Evolutionary conservation across 2,113 vertebrate species (phyloP), one percentile per base, ranked within the genome.

Genomic region (Otolemur garnettii): DNA sequence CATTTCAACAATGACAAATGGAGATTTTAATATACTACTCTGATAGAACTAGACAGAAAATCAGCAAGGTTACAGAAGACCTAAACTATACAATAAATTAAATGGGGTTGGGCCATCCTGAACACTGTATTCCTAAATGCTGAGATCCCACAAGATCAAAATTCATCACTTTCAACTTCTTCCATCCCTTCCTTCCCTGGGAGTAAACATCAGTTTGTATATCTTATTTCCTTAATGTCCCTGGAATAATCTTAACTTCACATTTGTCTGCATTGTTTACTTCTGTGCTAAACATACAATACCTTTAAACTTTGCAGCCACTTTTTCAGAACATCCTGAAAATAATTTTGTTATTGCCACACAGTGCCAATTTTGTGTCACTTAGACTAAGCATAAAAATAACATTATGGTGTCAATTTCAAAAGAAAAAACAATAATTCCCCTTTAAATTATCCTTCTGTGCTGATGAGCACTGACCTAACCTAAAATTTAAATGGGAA

Each of bases 401-500:
- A 97, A 90, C 55, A 69, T 14, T 12, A 50, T 15, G 74, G 87
- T 55, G 60, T 72, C 69, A 88, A 89, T 91, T 96, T 95, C 72
- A 89, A 93, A 93, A 92, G 84, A 82, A 97, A 95, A 94, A 96
- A 88, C 93, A 98, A 26, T 0, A 89, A 97, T 94, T 93, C 91
- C 30, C 64, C 96, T 97, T 96, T 90, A 94, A 92, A 91, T 89
- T 94, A 95, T 85, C 96, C 91, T 88, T 96, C 93, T 91, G 94
- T 97, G 97, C 91, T 88, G 80, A 93, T 97, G 96, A 38, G 91
- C 96, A 83, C 71, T 77, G 95, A 92, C 74, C 80, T 94, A 98
- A 97, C 96, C 98, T 98, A 97, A 97, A 96, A 98, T 97, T 97
- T 97, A 97, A 97, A 97, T 80, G 96, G 95, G 89, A 80, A 98